Evolutionary conservation across 2,113 vertebrate genomes (phyloP).

Genomic region (Pelobates fuscus): DNA sequence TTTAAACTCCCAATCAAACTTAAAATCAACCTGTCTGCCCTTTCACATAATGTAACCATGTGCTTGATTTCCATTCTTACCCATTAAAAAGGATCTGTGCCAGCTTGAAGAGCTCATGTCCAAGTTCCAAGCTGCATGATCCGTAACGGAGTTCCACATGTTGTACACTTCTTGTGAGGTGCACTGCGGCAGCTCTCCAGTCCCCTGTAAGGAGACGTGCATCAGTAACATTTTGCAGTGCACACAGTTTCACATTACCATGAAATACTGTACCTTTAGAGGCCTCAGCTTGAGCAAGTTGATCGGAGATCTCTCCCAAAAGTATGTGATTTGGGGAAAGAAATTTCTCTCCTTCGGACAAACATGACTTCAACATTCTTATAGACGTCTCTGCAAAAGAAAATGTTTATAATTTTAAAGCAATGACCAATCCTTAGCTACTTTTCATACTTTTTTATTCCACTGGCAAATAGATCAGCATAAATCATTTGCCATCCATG

Average conservation of each 20-base stretch:
- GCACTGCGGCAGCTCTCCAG: slow-evolving; percentile 81
- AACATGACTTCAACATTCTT: slow-evolving; percentile 65
- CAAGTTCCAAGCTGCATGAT: slow-evolving; percentile 82
- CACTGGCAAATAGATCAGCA: too few species aligned
- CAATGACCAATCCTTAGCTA: too few species aligned
- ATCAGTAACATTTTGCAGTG: neutral
- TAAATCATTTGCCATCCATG: too few species aligned
- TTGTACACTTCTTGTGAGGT: slow-evolving; percentile 74
- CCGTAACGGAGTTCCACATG: slow-evolving; percentile 77
- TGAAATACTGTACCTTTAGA: slow-evolving; percentile 70
- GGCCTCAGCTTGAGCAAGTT: slow-evolving; percentile 76
- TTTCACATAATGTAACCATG: too few species aligned
- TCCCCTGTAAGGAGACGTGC: slow-evolving; percentile 67
- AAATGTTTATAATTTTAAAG: neutral
- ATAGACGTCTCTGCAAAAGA: slow-evolving; percentile 69
- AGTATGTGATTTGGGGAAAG: slow-evolving; percentile 75
- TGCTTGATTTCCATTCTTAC: too few species aligned
- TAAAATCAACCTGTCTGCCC: too few species aligned
- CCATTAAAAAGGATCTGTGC: slow-evolving; percentile 91
- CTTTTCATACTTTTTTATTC: too few species aligned
- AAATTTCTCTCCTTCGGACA: slow-evolving; percentile 62
- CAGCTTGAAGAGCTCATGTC: slow-evolving; percentile 90
- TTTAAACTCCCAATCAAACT: too few species aligned
- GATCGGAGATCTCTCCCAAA: slow-evolving; percentile 81
- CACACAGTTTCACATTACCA: neutral